A percentile compares a stretch with the other conserved stretches of the same genome.
phyloP scores from a whole-genome alignment of 23 tunicate species.

The Aplidium turbinatum region DNA sequence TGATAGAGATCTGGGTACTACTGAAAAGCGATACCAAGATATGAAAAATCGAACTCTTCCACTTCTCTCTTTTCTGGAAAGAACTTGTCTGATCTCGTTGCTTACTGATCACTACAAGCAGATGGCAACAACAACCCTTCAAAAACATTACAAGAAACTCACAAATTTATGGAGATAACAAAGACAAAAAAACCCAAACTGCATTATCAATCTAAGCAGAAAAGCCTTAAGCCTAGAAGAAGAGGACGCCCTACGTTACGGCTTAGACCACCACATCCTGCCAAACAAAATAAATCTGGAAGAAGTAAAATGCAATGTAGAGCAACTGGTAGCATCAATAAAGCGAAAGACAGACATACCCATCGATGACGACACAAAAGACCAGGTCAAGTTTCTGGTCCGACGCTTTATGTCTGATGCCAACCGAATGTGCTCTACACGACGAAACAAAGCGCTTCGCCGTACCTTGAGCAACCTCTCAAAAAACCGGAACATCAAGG shows the following conservation, averaged over 20 bases:
- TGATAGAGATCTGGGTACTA: too few relatives aligned
- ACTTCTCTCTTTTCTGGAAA: too few relatives aligned
- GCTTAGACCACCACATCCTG: neutral
- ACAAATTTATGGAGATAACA: too few relatives aligned
- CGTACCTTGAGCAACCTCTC: neutral
- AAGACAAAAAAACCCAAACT: too few relatives aligned
- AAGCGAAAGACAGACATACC: neutral
- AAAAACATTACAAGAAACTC: too few relatives aligned
- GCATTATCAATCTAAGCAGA: too few relatives aligned
- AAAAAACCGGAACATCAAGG: neutral
- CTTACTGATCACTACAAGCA: too few relatives aligned
- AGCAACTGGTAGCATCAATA: neutral
- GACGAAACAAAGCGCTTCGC: neutral
- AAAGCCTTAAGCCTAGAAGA: neutral
- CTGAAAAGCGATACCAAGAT: too few relatives aligned
- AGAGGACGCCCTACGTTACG: neutral
- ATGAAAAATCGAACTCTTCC: too few relatives aligned
- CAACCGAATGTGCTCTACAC: neutral
- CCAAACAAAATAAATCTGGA: conserved; percentile 1
- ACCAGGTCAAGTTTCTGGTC: neutral
- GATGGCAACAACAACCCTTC: too few relatives aligned
- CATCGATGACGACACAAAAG: conserved; percentile 6
- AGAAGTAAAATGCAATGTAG: neutral
- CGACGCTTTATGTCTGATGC: neutral
- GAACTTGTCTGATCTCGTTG: too few relatives aligned